A percentile compares a stretch with the other conserved stretches of the same genome.
Conservation (phyloP, 2,113 vertebrate species). For the Solenodon paradoxus region DNA sequence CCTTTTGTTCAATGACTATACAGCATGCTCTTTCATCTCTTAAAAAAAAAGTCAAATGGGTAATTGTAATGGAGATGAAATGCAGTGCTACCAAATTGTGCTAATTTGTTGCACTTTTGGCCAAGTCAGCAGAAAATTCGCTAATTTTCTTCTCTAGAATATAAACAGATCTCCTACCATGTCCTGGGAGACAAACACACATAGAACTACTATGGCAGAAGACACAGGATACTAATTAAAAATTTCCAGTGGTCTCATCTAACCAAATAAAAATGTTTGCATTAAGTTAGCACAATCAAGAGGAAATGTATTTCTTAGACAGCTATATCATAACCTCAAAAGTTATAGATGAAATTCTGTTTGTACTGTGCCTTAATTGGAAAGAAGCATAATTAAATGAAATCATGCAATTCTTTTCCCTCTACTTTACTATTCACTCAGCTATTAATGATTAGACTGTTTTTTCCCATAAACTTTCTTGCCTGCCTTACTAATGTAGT, state of each 20-base stretch:
- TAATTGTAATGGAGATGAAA: not conserved
- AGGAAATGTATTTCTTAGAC: not conserved
- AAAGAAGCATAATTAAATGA: not conserved
- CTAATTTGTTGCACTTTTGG: not conserved
- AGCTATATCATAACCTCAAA: not conserved
- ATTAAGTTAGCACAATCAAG: not conserved
- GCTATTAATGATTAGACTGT: not conserved
- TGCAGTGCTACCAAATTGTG: not conserved
- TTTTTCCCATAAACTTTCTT: not conserved
- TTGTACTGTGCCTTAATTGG: not conserved
- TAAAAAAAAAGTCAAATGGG: not conserved
- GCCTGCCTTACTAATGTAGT: not conserved
- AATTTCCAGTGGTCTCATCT: not conserved
- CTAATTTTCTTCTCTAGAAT: not conserved
- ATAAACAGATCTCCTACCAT: not conserved
- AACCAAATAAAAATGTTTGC: not conserved
- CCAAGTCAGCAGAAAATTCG: not conserved
- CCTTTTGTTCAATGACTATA: not conserved
- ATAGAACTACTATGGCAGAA: not conserved
- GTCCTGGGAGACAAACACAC: not conserved
- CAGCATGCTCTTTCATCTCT: not conserved
- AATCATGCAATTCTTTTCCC: not conserved
- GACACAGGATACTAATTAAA: not conserved
- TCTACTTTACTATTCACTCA: not conserved
- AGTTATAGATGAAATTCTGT: not conserved